Evolutionary conservation across 1,140 invertebrate genomes (phyloP).

Genomic region (Listronotus oregonensis): DNA sequence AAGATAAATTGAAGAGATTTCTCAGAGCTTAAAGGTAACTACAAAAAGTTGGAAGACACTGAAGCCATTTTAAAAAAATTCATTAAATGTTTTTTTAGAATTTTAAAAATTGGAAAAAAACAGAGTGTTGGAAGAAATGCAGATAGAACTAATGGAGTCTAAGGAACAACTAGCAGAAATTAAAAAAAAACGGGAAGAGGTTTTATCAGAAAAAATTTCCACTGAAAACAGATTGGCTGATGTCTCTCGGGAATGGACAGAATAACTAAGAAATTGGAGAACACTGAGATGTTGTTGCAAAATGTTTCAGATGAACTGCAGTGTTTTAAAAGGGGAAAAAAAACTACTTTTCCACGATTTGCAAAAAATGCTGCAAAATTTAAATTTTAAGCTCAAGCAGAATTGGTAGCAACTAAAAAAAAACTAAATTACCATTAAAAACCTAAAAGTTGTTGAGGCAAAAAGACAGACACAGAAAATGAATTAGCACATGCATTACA

Average conservation of each 20-base stretch:
- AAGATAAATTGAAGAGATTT: neutral
- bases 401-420: conserved; percentile 3
- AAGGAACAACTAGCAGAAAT: too few relatives aligned
- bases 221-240: neutral
- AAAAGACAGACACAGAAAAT: neutral
- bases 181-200: neutral
- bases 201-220: neutral
- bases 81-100: conserved; percentile 1
- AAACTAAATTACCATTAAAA: neutral
- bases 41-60: too few relatives aligned
- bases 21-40: neutral
- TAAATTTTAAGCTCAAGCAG: too few relatives aligned
- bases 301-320: conserved; percentile 2
- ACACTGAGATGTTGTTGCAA: neutral
- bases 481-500: neutral
- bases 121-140: neutral
- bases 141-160: too few relatives aligned
- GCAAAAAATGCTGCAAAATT: neutral
- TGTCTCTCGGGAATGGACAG: neutral
- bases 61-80: conserved; percentile 6
- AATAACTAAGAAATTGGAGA: neutral
- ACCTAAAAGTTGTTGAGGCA: neutral
- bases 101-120: conserved; percentile 1
- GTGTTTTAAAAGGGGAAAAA: neutral
- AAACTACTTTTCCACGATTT: neutral